A percentile compares a stretch with the other conserved stretches of the same genome.
Evolutionary conservation across 2,113 vertebrate species (phyloP).

Genomic region (Thryonomys swinderianus): DNA sequence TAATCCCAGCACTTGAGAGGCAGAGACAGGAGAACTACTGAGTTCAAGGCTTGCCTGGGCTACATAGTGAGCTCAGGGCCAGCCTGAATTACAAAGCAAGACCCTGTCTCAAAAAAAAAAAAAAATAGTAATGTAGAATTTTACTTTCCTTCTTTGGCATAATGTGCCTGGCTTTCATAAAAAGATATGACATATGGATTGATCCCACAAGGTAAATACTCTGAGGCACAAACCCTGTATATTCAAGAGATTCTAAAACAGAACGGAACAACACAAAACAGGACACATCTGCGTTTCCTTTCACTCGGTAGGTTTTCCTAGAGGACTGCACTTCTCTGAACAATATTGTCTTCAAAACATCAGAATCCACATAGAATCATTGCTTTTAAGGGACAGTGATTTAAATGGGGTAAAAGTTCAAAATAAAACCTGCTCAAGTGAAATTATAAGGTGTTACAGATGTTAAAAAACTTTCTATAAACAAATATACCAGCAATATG

Average conservation of each 20-base stretch:
- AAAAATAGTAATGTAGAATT: slow-evolving; percentile 14
- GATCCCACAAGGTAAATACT: slow-evolving; percentile 21
- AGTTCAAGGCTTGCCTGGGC: too few species aligned
- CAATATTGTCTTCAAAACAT: slow-evolving; percentile 17
- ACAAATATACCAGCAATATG: not conserved
- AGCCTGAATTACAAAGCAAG: too few species aligned
- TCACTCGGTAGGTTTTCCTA: slow-evolving; percentile 16
- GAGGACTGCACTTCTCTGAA: not conserved
- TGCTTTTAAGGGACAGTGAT: not conserved
- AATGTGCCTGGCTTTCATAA: slow-evolving; percentile 49
- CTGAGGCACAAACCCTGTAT: not conserved
- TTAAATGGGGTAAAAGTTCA: not conserved
- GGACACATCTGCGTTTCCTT: slow-evolving; percentile 38
- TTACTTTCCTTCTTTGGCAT: slow-evolving; percentile 35
- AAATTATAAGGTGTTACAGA: not conserved
- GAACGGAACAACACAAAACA: not conserved
- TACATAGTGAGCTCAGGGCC: too few species aligned
- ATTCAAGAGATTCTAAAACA: not conserved
- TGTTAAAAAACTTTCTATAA: not conserved
- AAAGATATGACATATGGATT: slow-evolving; percentile 45
- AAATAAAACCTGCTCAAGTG: not conserved
- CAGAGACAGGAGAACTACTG: too few species aligned
- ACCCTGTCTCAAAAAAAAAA: too few species aligned
- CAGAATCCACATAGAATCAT: not conserved
- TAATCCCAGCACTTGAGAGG: too few species aligned